Base-by-base conservation (phyloP, 2,888 invertebrate genomes). In the Caprella mutica region DNA sequence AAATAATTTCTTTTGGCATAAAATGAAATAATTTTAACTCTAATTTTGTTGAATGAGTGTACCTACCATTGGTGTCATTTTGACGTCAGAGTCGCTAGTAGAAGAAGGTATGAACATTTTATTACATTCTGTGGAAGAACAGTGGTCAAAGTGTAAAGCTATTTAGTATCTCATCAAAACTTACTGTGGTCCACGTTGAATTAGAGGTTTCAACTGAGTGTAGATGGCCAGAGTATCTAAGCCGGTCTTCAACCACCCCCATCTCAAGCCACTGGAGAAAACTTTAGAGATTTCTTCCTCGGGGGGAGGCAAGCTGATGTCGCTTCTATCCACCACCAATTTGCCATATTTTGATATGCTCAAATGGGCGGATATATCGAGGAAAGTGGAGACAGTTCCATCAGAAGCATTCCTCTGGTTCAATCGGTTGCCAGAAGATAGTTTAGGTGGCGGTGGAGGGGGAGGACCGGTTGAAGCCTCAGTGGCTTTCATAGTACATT, bases 141-240 rank as follows among this genome's bases (percentile, higher is more conserved):
- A 17, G 23, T 19, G 23, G 23, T 44, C 3, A 44, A 21, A 23
- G n/a, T 9, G n/a, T 17, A 4, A 12, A 14, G 19, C 5, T 17
- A 40, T 9, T 14, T n/a, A 6, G 21, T 21, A n/a, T 51, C 14
- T 19, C 30, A 21, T 3, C 40, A 6, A 14, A 54, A 62, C 62
- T 62, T 35, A 63, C 63, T 59, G 59, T 17, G 63, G 63, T 42
- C 63, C 63, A 38, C 55, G 56, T 24, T 63, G 63, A 35, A 63
- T 63, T 27, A 53, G 42, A 6, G 63, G 63, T 5, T 59, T 38
- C 14, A 63, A 42, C 43, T 63, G 63, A 2, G 63, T 63, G 53
- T 63, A 63, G 19, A 63, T 30, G 29, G 59, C 56, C 19, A 63
- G 29, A 1, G 63, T 59, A 35, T 63, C 59, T 4, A 39, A 35